A percentile compares a stretch with the other conserved stretches of the same genome.
Evolutionary conservation across 2,113 vertebrate genomes (phyloP).

Genomic region (Heliornis fulica): DNA sequence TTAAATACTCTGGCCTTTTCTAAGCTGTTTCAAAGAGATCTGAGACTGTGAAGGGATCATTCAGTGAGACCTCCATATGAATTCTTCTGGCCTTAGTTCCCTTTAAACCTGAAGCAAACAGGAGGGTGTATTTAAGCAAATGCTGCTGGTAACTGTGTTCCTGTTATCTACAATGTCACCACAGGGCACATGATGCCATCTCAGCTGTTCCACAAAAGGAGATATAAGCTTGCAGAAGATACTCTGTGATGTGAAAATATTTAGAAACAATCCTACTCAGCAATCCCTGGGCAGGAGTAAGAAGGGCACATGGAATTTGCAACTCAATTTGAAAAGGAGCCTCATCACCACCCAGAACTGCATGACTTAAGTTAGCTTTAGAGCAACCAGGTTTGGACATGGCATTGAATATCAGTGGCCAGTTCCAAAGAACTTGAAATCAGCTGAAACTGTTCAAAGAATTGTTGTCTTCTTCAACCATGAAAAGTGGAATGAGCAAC

Average conservation of each 20-base stretch:
- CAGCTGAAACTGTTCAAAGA: background rate
- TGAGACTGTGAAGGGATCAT: background rate
- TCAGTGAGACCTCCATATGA: background rate
- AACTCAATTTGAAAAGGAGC: background rate
- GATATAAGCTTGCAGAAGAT: background rate
- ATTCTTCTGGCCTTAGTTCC: background rate
- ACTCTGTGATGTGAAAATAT: background rate
- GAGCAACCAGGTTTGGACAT: background rate
- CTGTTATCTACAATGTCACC: background rate
- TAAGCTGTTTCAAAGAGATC: background rate
- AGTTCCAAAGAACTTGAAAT: background rate
- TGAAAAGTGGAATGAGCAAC: background rate
- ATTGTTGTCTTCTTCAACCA: background rate
- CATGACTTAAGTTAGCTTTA: background rate
- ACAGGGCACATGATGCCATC: fast-evolving
- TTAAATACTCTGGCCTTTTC: background rate
- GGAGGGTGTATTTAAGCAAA: background rate
- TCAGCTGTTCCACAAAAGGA: background rate
- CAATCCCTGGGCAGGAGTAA: background rate
- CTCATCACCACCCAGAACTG: background rate
- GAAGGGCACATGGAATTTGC: background rate
- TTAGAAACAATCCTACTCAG: background rate
- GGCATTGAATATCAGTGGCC: background rate
- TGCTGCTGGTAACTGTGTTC: background rate
- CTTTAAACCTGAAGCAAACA: background rate